Base-by-base conservation (phyloP, 2,888 invertebrate species). In the Acanthosoma haemorrhoidale region DNA sequence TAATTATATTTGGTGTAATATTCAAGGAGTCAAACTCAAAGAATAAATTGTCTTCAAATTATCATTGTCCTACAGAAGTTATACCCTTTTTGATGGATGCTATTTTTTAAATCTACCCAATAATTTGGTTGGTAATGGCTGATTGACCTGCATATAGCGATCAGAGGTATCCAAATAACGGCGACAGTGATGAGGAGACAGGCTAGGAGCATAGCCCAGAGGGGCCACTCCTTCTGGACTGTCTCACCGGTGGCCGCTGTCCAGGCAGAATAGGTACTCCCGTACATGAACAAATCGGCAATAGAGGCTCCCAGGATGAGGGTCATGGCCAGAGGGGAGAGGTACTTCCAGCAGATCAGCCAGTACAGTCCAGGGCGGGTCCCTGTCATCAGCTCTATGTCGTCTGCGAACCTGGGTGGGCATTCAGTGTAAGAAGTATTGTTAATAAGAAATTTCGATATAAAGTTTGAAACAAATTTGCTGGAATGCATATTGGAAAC, bases 351-450 rank as follows among this genome's bases (percentile, higher is more conserved):
- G 80, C 94, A 96, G 75, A 94, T 87, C 78, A 93, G 83, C 95
- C 95, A 96, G 80, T 94, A 96, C 34, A 91, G 83, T 0, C 90
- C 90, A 0, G 95, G 94, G 25, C 93, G 85, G 59, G 87, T 87
- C 2, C 96, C 95, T 0, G 94, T 95, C 96, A 96, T 96, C 80
- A 93, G 84, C 80, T 96, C 93, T 73, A 96, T 94, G 80, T 96
- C 96, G 78, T 95, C 93, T 3, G 93, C 91, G 79, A 95, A 95
- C 81, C 93, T 93, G 78, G 8, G n/a, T n/a, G n/a, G n/a, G n/a
- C 29, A 11, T 31, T 73, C 32, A 58, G 39, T 59, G 61, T 29
- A 64, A 2, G 13, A 36, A 41, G n/a, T n/a, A n/a, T n/a, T n/a
- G n/a, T n/a, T n/a, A n/a, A n/a, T n/a, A n/a, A n/a, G n/a, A n/a